Percentiles rank a stretch among this genome's conserved stretches.
Conservation (phyloP, 2,113 vertebrate species). For the Dicaeum eximium region DNA sequence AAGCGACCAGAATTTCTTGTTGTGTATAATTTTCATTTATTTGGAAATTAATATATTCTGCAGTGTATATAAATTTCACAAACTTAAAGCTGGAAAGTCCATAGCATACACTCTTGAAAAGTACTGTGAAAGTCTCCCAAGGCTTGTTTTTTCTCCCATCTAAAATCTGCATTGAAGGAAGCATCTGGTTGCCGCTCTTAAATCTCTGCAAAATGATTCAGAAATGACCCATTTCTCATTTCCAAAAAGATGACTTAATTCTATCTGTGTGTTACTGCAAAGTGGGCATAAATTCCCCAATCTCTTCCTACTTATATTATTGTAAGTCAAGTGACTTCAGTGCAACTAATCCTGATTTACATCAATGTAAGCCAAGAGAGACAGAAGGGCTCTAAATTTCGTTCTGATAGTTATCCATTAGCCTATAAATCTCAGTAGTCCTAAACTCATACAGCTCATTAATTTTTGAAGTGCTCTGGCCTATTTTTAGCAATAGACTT, state of each 20-base stretch:
- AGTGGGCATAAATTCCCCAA: conserved; percentile 32
- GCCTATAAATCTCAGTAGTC: conserved; percentile 41
- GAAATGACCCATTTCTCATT: conserved; percentile 21
- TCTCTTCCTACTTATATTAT: conserved; percentile 18
- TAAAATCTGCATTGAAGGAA: background rate
- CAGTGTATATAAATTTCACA: conserved; percentile 5
- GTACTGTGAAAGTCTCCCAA: background rate
- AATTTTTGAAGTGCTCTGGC: conserved; percentile 35
- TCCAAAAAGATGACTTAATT: conserved; percentile 45
- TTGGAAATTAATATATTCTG: conserved; percentile 10
- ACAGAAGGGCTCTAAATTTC: conserved; percentile 39
- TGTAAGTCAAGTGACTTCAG: conserved; percentile 32
- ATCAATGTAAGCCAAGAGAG: conserved; percentile 11
- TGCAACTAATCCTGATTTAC: conserved; percentile 51
- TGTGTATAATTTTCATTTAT: conserved; percentile 14
- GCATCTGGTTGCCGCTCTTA: conserved; percentile 5
- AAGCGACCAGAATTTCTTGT: background rate
- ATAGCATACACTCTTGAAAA: background rate
- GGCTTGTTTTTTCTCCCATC: background rate
- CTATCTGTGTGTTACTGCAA: conserved; percentile 25
- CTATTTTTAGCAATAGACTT: background rate
- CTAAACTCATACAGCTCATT: conserved; percentile 44
- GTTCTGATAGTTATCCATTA: conserved; percentile 42
- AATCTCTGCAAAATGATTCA: conserved; percentile 3
- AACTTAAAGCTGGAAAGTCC: background rate